These are phyloP conservation scores for Myotis yumanensis DNA, from an alignment of 2,113 vertebrate species.

Conservation along the genomic window DNA sequence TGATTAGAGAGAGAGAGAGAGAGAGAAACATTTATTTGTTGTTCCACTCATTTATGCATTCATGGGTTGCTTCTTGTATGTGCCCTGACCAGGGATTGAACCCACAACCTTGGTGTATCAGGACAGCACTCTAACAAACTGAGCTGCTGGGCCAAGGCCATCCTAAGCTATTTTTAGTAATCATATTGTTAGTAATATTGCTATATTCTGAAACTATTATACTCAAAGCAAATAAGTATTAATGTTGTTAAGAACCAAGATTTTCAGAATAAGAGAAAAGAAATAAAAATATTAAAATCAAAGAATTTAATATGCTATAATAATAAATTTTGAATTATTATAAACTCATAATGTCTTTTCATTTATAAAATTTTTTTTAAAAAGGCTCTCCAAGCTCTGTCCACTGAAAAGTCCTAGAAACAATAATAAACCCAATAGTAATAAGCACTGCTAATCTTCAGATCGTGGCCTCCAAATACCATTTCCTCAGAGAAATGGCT, in stretches of 20 bases:
- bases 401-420: background rate
- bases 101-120: too few species aligned
- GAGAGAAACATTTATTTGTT: too few species aligned
- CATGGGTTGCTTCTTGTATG: too few species aligned
- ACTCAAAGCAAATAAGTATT: slow-evolving; percentile 1
- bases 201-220: background rate
- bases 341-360: background rate
- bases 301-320: background rate
- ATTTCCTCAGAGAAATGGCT: background rate
- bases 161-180: background rate
- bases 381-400: background rate
- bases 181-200: background rate
- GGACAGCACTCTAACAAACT: too few species aligned
- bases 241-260: background rate
- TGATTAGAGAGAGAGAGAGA: too few species aligned
- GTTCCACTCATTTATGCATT: too few species aligned
- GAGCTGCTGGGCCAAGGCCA: too few species aligned
- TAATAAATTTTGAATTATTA: slow-evolving; percentile 1
- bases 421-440: background rate
- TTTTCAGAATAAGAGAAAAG: slow-evolving; percentile 18
- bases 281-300: slow-evolving; percentile 26
- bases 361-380: background rate
- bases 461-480: background rate
- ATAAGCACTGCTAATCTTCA: background rate
- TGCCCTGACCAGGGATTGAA: too few species aligned